Percentiles rank a stretch among this genome's conserved stretches.
Evolutionary conservation across 1,140 invertebrate genomes (phyloP).

Genomic region (Sycobia sp.): DNA sequence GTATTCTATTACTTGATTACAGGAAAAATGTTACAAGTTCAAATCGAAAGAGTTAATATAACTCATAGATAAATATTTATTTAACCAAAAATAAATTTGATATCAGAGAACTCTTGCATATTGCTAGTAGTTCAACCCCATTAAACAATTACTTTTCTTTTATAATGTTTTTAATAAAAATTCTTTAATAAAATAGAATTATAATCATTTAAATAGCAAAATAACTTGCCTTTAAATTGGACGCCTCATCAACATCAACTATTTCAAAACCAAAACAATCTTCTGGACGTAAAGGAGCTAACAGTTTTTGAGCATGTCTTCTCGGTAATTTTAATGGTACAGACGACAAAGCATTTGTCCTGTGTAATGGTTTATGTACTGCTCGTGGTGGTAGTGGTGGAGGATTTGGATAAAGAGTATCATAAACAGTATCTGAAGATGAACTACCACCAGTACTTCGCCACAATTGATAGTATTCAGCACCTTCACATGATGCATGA

Average conservation of each 20-base stretch:
- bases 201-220: too few species aligned
- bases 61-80: too few species aligned
- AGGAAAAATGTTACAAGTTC: too few species aligned
- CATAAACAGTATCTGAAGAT: slow-evolving; percentile 47
- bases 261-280: slow-evolving; percentile 79
- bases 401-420: slow-evolving; percentile 53
- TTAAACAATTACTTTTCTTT: too few species aligned
- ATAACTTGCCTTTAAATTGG: slow-evolving; percentile 54
- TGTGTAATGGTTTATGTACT: slow-evolving; percentile 68
- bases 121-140: too few species aligned
- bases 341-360: slow-evolving; percentile 64
- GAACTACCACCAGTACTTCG: slow-evolving; percentile 55
- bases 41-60: too few species aligned
- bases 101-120: too few species aligned
- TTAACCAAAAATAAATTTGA: too few species aligned
- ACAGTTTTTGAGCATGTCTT: slow-evolving; percentile 63
- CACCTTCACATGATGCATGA: slow-evolving; percentile 45
- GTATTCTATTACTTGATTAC: too few species aligned
- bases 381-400: slow-evolving; percentile 63
- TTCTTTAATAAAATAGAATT: too few species aligned
- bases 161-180: too few species aligned
- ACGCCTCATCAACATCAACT: slow-evolving; percentile 74
- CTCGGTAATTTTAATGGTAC: slow-evolving; percentile 54
- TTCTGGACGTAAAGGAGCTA: slow-evolving; percentile 62
- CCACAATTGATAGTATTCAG: slow-evolving; percentile 59